Conservation (phyloP, 1,140 invertebrate genomes). For the Drosophila orena region DNA sequence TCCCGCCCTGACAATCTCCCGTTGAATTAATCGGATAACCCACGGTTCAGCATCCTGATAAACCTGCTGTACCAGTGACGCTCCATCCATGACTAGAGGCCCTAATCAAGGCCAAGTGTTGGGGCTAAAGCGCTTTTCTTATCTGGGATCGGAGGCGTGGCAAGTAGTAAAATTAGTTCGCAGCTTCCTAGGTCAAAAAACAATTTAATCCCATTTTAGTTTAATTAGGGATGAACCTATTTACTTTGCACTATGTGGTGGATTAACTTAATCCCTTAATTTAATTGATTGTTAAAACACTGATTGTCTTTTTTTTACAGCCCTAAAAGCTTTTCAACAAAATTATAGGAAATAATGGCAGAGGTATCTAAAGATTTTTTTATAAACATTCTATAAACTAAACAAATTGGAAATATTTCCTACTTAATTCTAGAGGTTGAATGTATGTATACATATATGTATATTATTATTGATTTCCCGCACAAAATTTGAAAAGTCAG, state of each 20-base stretch:
- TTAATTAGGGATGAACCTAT: conserved; percentile 1
- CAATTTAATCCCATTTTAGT: conserved; percentile 15
- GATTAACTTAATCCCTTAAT: background rate
- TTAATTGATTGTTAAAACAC: background rate
- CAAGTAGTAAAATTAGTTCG: conserved; percentile 22
- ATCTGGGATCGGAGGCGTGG: conserved; percentile 25
- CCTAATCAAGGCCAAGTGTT: conserved; percentile 20
- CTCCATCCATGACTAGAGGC: conserved; percentile 1
- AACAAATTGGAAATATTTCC: no score
- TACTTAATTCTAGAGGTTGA: no score
- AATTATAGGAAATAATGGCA: no score
- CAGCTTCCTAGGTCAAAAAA: conserved; percentile 18
- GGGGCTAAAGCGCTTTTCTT: background rate
- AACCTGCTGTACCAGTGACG: conserved; percentile 20
- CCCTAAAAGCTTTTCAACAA: background rate
- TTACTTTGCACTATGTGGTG: no score
- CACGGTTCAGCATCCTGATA: conserved; percentile 40
- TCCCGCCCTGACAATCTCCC: conserved; percentile 19
- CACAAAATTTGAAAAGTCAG: background rate
- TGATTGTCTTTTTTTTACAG: background rate
- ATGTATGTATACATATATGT: no score
- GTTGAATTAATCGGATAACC: conserved; percentile 21
- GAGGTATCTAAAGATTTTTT: no score
- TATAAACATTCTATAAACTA: background rate
- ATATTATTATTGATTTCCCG: background rate